Evolutionary conservation across 2,797 vertebrate genomes (phyloP), one percentile per base, ranked within the genome.

Genomic region (Erpetoichthys calabaricus): DNA sequence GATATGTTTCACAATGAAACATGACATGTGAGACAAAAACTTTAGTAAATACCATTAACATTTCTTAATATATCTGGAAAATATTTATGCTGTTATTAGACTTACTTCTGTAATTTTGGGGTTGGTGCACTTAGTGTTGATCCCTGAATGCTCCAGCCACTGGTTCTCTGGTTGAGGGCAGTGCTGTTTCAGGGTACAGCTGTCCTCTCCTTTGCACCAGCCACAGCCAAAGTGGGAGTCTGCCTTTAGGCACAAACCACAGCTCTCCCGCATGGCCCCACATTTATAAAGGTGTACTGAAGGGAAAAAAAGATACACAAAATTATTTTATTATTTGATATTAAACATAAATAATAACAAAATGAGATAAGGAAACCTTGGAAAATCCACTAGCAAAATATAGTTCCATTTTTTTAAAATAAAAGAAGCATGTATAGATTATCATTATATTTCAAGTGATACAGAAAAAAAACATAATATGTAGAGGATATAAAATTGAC

Each of bases 221-320:
- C 95, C 95, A 0, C 95, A 98, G 47, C 91, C 86, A 0, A 97
- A 99, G 66, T 92, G 87, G 0, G 88, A 91, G 71, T 98, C 90
- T 0, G 95, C 95, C 74, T 99, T 98, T 69, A 99, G 86, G 73
- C 95, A 99, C 70, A 96, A 74, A 51, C 95, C 94, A 0, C 95
- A 99, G 86, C 94, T 98, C 65, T 92, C 89, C 0, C 93, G 75
- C 76, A 91, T 90, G 57, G 94, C 95, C 4, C 93, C 92, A 0
- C 94, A 99, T 67, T 99, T 99, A 73, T 98, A 99, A 56, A 99
- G 86, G 74, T 97, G 92, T 69, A 98, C 95, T 99, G 81, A 3
- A 3, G 59, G 53, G 50, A 67, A 8, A 64, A 25, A 5, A 3
- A 53, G n/a, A 3, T 6, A 51, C 4, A 3, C 6, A 57, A 8